phyloP scores from a whole-genome alignment of 2,797 vertebrate species.

The Myotis pilosus region DNA sequence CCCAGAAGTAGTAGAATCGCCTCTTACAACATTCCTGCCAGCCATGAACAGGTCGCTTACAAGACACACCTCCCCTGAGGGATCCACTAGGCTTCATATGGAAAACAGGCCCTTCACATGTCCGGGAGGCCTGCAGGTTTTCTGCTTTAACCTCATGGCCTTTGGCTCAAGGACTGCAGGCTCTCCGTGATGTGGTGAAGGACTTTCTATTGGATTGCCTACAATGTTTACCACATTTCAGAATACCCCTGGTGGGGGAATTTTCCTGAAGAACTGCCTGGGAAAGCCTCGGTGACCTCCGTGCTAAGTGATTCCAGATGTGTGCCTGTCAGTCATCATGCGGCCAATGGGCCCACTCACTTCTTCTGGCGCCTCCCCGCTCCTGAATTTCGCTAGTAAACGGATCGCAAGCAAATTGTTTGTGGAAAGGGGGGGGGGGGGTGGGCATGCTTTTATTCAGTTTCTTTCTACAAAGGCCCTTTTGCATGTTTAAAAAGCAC shows the following conservation, averaged over 20 bases:
- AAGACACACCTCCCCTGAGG: neutral
- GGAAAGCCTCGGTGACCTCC: neutral
- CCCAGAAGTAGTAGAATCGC: neutral
- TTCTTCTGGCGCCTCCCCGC: neutral
- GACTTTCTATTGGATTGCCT: neutral
- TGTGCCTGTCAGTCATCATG: neutral
- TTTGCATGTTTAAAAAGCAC: slow-evolving; percentile 24
- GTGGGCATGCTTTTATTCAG: neutral
- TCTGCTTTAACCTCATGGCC: neutral
- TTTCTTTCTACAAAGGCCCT: neutral
- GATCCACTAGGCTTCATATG: fast-evolving
- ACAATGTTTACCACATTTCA: neutral
- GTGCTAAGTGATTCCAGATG: neutral
- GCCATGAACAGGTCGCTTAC: neutral
- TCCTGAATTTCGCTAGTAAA: neutral
- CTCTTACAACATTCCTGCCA: neutral
- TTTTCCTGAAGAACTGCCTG: neutral
- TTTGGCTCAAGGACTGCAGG: neutral
- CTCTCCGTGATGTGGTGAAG: fast-evolving
- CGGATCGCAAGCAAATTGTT: neutral
- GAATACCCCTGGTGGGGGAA: neutral
- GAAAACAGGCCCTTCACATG: neutral
- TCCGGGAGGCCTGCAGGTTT: neutral
- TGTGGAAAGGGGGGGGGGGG: neutral
- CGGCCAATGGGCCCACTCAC: neutral